A percentile compares a stretch with the other conserved stretches of the same genome.
Conservation (phyloP, 2,888 invertebrate genomes). For the Xanthorhoe designata region DNA sequence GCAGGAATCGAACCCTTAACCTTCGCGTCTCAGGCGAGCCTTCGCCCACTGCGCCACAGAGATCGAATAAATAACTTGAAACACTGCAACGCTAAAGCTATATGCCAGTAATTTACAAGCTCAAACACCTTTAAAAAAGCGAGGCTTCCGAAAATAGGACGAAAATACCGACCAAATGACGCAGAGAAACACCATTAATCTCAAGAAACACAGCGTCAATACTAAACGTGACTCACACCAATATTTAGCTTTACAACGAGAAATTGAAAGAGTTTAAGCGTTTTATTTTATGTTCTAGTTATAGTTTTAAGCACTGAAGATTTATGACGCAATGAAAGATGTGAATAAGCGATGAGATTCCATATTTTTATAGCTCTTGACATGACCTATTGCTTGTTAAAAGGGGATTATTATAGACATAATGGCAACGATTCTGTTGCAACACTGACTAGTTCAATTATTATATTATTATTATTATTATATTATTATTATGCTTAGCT, state of each 20-base stretch:
- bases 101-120: conserved; percentile 32
- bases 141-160: conserved; percentile 37
- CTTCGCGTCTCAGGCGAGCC: too few relatives aligned
- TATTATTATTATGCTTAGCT: too few relatives aligned
- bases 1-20: too few relatives aligned
- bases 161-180: conserved; percentile 46
- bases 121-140: conserved; percentile 34
- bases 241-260: conserved; percentile 35
- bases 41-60: too few relatives aligned
- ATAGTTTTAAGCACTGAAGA: conserved; percentile 9
- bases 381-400: background rate
- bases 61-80: too few relatives aligned
- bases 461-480: too few relatives aligned
- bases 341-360: background rate
- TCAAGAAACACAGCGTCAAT: conserved; percentile 40
- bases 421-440: too few relatives aligned
- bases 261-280: conserved; percentile 28
- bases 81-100: conserved; percentile 20
- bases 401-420: background rate
- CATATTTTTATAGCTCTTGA: conserved; percentile 10
- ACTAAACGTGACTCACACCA: conserved; percentile 42
- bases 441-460: too few relatives aligned
- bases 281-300: conserved; percentile 17
- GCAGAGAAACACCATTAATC: conserved; percentile 50
- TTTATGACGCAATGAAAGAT: conserved; percentile 14